Evolutionary conservation across 2,888 invertebrate genomes (phyloP).

Genomic region (Hedya salicella): DNA sequence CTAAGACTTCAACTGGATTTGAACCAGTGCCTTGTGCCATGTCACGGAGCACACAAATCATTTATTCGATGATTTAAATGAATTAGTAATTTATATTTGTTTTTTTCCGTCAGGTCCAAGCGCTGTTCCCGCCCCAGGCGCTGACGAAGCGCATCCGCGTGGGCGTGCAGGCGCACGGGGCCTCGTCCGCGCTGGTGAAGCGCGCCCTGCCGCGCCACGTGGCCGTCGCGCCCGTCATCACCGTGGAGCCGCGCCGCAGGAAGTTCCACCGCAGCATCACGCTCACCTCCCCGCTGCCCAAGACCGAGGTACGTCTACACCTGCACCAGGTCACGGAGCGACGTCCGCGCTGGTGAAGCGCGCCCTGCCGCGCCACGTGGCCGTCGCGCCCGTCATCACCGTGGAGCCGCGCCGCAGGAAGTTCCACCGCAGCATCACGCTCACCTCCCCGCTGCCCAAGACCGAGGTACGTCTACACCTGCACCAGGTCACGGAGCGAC

Average conservation of each 20-base stretch:
- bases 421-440: constrained; percentile 99
- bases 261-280: constrained; percentile 99
- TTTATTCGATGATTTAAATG: too few relatives aligned
- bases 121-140: constrained; percentile 96
- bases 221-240: constrained; percentile 98
- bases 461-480: background rate
- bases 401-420: constrained; percentile 98
- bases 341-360: too few relatives aligned
- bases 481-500: too few relatives aligned
- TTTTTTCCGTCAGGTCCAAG: constrained; percentile 82
- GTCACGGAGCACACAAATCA: too few relatives aligned
- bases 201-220: constrained; percentile 97
- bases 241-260: constrained; percentile 97
- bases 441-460: constrained; percentile 95
- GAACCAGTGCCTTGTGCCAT: too few relatives aligned
- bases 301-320: constrained; percentile 17
- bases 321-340: constrained; percentile 78
- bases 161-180: constrained; percentile 98
- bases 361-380: constrained; percentile 94
- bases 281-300: constrained; percentile 95
- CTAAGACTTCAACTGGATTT: too few relatives aligned
- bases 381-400: constrained; percentile 98
- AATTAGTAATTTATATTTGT: background rate
- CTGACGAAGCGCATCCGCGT: constrained; percentile 99
- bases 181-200: constrained; percentile 92